phyloP scores from a whole-genome alignment of 2,113 vertebrate species.

The Dinomys branickii region DNA sequence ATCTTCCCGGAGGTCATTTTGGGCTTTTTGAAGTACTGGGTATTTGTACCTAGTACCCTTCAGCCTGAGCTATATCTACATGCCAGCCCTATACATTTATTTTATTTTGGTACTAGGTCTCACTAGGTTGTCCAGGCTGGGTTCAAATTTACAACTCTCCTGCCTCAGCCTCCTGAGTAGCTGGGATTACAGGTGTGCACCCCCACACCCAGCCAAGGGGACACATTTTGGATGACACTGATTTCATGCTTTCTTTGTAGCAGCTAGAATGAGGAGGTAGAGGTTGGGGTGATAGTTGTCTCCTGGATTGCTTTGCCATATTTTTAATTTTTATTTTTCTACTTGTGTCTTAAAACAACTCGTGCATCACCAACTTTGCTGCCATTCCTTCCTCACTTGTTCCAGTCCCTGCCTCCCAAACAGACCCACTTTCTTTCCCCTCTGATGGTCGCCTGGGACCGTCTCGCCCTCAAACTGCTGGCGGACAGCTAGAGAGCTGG shows the following conservation, averaged over 20 bases:
- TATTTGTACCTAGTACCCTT: not conserved
- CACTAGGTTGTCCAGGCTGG: not conserved
- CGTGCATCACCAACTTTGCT: not conserved
- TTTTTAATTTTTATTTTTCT: not conserved
- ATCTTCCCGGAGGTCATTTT: no score
- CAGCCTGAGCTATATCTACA: not conserved
- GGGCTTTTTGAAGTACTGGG: not conserved
- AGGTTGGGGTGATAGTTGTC: not conserved
- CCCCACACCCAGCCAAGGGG: not conserved
- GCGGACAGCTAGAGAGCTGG: not conserved
- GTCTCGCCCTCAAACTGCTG: not conserved
- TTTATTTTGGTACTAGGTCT: not conserved
- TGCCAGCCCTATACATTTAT: not conserved
- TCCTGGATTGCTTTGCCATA: not conserved
- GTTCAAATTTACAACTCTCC: not conserved
- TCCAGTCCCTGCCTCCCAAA: not conserved
- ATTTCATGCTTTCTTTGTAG: not conserved
- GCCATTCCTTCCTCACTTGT: not conserved
- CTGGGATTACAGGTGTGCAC: not conserved
- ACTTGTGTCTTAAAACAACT: not conserved
- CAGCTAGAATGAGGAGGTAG: not conserved
- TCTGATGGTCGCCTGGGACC: accelerated
- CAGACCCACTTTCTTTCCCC: not conserved
- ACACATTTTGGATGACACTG: not conserved
- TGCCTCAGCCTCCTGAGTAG: not conserved